Percentiles rank a stretch among this genome's conserved stretches.
phyloP scores from a whole-genome alignment of 1,140 invertebrate genomes.

The Zaprionus ornatus region DNA sequence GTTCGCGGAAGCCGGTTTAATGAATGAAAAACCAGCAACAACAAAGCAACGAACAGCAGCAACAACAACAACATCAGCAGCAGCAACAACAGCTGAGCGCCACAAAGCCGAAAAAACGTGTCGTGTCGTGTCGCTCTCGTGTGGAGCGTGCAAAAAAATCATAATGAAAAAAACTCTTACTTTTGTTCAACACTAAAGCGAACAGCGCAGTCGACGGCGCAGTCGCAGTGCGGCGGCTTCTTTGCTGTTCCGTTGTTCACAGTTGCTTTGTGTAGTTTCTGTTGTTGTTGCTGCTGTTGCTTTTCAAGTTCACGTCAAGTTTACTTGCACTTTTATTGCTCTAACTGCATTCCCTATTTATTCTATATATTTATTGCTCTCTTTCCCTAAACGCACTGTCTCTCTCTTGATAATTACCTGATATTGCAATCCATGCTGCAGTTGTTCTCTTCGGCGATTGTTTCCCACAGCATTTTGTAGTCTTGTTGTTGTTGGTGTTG shows the following conservation, averaged over 20 bases:
- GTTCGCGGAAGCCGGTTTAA: slow-evolving; percentile 78
- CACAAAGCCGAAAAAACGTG: slow-evolving; percentile 59
- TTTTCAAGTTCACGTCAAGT: slow-evolving; percentile 27
- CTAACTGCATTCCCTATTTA: slow-evolving; percentile 28
- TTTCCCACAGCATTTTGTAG: slow-evolving; percentile 81
- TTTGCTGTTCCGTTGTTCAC: slow-evolving; percentile 43
- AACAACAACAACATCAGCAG: slow-evolving; percentile 54
- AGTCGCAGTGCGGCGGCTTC: slow-evolving; percentile 13
- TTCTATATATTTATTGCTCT: not conserved
- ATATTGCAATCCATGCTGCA: slow-evolving; percentile 78
- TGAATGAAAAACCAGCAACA: slow-evolving; percentile 70
- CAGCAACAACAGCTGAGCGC: slow-evolving; percentile 67
- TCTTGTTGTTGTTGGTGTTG: slow-evolving; percentile 6
- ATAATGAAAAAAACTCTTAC: slow-evolving; percentile 66
- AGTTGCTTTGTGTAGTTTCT: slow-evolving; percentile 37
- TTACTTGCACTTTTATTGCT: slow-evolving; percentile 62
- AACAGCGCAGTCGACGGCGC: slow-evolving; percentile 34
- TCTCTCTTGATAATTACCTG: slow-evolving; percentile 71
- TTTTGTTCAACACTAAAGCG: slow-evolving; percentile 68
- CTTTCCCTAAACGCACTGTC: not conserved
- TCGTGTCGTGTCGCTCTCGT: slow-evolving; percentile 51
- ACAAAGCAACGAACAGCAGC: slow-evolving; percentile 51
- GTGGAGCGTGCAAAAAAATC: slow-evolving; percentile 65
- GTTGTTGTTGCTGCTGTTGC: slow-evolving; percentile 30
- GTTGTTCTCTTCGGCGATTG: slow-evolving; percentile 74